Conservation (phyloP, 1,140 invertebrate species). For the Nomia melanderi region DNA sequence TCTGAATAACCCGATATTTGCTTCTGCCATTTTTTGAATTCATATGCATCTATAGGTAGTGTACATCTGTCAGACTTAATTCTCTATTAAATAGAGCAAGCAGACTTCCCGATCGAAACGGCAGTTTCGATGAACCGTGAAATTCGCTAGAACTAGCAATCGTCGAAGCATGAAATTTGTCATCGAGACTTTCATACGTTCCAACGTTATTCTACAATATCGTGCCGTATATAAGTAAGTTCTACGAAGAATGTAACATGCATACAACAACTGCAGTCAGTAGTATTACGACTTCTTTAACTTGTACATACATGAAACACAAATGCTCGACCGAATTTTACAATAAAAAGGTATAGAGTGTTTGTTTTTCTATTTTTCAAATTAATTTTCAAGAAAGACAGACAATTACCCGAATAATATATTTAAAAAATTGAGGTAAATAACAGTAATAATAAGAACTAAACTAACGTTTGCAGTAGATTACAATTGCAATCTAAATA, state of each 20-base stretch:
- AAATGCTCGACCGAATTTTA: not conserved
- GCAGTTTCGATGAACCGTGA: slow-evolving; percentile 63
- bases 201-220: slow-evolving; percentile 47
- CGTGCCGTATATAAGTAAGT: slow-evolving; percentile 31
- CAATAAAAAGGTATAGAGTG: not conserved
- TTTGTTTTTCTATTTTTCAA: no score
- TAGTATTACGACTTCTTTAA: slow-evolving; percentile 2
- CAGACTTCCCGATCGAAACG: slow-evolving; percentile 49
- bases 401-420: no score
- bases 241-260: slow-evolving; percentile 33
- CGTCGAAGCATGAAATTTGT: slow-evolving; percentile 68
- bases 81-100: slow-evolving; percentile 57
- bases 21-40: not conserved
- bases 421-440: no score
- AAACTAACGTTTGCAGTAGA: no score
- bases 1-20: no score
- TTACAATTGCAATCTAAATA: no score
- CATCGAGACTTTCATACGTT: slow-evolving; percentile 59
- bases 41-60: not conserved
- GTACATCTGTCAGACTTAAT: slow-evolving; percentile 53
- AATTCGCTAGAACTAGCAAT: slow-evolving; percentile 62
- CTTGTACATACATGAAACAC: not conserved
- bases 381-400: not conserved
- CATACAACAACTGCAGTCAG: not conserved
- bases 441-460: no score